Conservation (phyloP, 1,140 invertebrate genomes). For the Choristoneura fumiferana region DNA sequence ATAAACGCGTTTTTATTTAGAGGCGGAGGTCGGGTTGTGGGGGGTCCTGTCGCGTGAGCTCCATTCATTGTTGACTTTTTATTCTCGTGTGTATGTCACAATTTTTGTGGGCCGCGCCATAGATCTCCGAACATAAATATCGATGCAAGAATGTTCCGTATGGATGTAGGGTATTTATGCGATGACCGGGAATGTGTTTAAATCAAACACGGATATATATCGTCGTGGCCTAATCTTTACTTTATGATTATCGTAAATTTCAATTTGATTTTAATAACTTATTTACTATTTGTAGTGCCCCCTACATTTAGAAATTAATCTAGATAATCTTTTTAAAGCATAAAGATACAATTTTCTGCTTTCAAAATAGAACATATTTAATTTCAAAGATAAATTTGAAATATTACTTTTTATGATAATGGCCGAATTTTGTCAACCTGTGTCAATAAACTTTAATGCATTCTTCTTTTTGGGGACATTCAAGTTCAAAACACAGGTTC, state of each 20-base stretch:
- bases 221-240: slow-evolving; percentile 57
- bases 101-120: slow-evolving; percentile 52
- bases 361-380: slow-evolving; percentile 40
- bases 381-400: slow-evolving; percentile 21
- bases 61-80: slow-evolving; percentile 64
- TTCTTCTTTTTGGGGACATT: too few relatives aligned
- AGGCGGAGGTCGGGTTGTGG: slow-evolving; percentile 46
- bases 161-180: slow-evolving; percentile 54
- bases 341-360: slow-evolving; percentile 35
- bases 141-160: slow-evolving; percentile 48
- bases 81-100: slow-evolving; percentile 64
- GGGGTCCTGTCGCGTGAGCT: slow-evolving; percentile 57
- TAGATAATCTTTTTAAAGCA: slow-evolving; percentile 46
- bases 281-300: slow-evolving; percentile 52
- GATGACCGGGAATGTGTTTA: slow-evolving; percentile 48
- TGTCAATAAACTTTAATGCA: too few relatives aligned
- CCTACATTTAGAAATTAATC: slow-evolving; percentile 53
- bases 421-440: too few relatives aligned
- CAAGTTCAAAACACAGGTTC: too few relatives aligned
- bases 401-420: slow-evolving; percentile 17
- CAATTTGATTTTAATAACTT: slow-evolving; percentile 72
- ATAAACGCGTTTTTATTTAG: slow-evolving; percentile 70
- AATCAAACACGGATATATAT: slow-evolving; percentile 47
- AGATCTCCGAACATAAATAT: slow-evolving; percentile 58
- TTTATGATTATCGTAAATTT: slow-evolving; percentile 72